phyloP scores from a whole-genome alignment of 2,113 vertebrate species.

The Helogale parvula region DNA sequence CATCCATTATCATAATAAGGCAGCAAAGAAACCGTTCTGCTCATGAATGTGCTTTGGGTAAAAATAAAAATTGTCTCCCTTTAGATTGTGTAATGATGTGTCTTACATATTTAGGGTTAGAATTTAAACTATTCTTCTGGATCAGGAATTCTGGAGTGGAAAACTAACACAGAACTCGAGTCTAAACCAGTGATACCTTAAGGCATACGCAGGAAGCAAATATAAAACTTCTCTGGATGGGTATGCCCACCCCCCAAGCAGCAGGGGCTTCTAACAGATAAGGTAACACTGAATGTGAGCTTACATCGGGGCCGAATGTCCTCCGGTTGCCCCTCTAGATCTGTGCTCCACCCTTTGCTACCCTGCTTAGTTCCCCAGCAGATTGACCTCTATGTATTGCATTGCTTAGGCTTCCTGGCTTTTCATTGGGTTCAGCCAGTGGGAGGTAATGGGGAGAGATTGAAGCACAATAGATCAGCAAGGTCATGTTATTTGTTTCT shows the following conservation, averaged over 20 bases:
- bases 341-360: not conserved
- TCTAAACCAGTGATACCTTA: not conserved
- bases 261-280: not conserved
- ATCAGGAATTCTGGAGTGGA: not conserved
- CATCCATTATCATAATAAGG: not conserved
- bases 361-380: not conserved
- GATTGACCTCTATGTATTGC: not conserved
- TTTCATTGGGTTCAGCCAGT: not conserved
- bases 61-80: constrained; percentile 6
- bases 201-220: not conserved
- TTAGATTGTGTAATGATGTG: not conserved
- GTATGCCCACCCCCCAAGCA: not conserved
- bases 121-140: not conserved
- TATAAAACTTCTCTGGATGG: not conserved
- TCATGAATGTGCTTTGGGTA: not conserved
- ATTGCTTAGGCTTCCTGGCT: not conserved
- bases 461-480: not conserved
- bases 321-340: not conserved
- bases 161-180: not conserved
- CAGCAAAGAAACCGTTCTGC: not conserved
- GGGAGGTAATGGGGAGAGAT: not conserved
- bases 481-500: not conserved
- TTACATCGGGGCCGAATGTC: not conserved
- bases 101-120: not conserved
- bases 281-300: not conserved